Evolutionary conservation across 2,113 vertebrate genomes (phyloP).

Genomic region (Ammodytes dubius): DNA sequence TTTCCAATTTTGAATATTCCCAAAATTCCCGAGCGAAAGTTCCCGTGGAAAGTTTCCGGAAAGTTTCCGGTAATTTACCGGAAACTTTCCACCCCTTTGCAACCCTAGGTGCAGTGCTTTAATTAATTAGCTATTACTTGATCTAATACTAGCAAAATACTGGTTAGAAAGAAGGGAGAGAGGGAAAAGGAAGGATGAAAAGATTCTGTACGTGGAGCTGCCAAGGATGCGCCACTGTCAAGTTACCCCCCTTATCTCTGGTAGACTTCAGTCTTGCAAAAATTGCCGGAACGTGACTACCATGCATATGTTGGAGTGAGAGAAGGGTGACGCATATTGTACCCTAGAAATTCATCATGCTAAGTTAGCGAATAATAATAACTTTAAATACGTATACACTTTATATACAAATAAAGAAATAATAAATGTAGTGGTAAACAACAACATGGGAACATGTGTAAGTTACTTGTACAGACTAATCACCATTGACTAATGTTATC

Average conservation of each 20-base stretch:
- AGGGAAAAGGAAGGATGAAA: neutral
- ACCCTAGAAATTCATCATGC: neutral
- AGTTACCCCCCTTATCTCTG: neutral
- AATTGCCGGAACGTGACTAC: conserved; percentile 4
- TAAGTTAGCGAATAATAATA: neutral
- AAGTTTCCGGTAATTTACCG: too few relatives aligned
- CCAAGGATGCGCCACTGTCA: neutral
- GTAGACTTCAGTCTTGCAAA: neutral
- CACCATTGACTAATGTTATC: neutral
- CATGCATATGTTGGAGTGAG: neutral
- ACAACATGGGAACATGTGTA: neutral
- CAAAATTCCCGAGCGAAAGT: too few relatives aligned
- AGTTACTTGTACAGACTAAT: neutral
- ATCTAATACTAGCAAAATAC: conserved; percentile 25
- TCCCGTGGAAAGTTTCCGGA: too few relatives aligned
- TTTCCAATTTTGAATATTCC: too few relatives aligned
- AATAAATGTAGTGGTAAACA: conserved; percentile 10
- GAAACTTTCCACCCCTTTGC: too few relatives aligned
- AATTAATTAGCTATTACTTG: conserved; percentile 63
- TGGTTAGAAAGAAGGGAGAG: neutral
- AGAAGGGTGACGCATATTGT: neutral
- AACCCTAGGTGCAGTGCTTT: conserved; percentile 40
- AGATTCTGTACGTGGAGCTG: conserved; percentile 3
- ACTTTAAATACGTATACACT: neutral
- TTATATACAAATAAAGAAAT: neutral